Evolutionary conservation across 1,140 invertebrate genomes (phyloP).

Genomic region (Phymastichus coffea): DNA sequence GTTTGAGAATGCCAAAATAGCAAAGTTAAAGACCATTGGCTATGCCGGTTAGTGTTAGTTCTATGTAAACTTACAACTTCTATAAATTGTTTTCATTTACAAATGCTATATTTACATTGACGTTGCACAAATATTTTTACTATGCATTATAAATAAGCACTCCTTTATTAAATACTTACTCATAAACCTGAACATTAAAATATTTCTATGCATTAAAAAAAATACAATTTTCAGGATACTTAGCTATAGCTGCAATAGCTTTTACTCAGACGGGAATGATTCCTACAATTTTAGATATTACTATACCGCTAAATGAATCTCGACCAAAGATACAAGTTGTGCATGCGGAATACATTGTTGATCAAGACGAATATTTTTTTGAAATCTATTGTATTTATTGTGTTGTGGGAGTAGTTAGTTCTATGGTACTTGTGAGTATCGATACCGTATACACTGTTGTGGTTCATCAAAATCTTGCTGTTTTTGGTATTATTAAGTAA

Average conservation of each 20-base stretch:
- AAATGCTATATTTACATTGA: background rate
- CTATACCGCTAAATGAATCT: background rate
- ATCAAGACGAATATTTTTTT: background rate
- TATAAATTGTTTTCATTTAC: background rate
- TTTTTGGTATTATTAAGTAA: background rate
- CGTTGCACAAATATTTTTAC: no score
- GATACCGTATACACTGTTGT: background rate
- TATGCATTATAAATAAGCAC: no score
- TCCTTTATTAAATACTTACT: no score
- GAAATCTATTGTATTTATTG: background rate
- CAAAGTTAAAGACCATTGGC: background rate
- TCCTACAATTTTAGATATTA: background rate
- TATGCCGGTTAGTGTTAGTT: no score
- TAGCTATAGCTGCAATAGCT: background rate
- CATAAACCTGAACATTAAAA: no score
- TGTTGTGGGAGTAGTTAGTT: background rate
- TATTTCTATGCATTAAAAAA: no score
- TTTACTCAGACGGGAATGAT: background rate
- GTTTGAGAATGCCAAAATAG: background rate
- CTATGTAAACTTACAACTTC: background rate
- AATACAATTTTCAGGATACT: background rate
- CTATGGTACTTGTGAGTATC: background rate
- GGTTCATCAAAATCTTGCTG: background rate
- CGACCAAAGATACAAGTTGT: background rate
- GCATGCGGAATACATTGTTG: background rate